Base-by-base conservation (phyloP, 2,113 vertebrate species). In the Aegithalos caudatus region DNA sequence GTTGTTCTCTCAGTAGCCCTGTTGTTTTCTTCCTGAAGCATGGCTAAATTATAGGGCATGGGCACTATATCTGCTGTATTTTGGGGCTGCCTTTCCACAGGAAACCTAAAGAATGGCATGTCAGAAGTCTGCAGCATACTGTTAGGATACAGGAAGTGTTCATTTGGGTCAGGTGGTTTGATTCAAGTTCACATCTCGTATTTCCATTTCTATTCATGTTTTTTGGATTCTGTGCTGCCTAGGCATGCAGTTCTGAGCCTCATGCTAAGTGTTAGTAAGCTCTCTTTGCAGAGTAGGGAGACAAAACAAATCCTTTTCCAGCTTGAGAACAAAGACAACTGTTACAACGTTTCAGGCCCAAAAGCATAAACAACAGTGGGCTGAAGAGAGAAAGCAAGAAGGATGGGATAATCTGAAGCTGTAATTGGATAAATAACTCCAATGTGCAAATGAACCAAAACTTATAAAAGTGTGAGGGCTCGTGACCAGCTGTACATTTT, bases 171-270 rank as follows among this genome's bases (percentile, higher is more conserved):
- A 7, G 31, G 37, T 7, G 33, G 48, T 22, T 66, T 19, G 21
- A 15, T 61, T 64, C 23, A 31, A 45, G 18, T 44, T 69, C 48
- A 17, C 18, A 33, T 38, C 40, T 72, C 0, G 0, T n/a, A 28
- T 80, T 91, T 76, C 48, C 21, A 4, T 60, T 53, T 24, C 28
- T 24, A 1, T 28, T 45, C 20, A 5, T 61, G 37, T 20, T 28
- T 61, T 61, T 38, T 25, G 28, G 37, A 20, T 38, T 61, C 58
- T 40, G 25, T 40, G 58, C 25, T 40, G 37, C 58, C 37, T 40
- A 38, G 35, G 35, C 8, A 25, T 20, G 37, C 20, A 9, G 37
- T 28, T 61, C 37, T 38, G 58, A 38, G 58, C 35, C 35, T 38
- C 17, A 38, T 12, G 38, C 13, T 37, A 37, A 60, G 35, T 37